These are phyloP conservation scores for Hypotaenidia philippensis DNA, from an alignment of 2,797 vertebrate species.

Conservation along the genomic window DNA sequence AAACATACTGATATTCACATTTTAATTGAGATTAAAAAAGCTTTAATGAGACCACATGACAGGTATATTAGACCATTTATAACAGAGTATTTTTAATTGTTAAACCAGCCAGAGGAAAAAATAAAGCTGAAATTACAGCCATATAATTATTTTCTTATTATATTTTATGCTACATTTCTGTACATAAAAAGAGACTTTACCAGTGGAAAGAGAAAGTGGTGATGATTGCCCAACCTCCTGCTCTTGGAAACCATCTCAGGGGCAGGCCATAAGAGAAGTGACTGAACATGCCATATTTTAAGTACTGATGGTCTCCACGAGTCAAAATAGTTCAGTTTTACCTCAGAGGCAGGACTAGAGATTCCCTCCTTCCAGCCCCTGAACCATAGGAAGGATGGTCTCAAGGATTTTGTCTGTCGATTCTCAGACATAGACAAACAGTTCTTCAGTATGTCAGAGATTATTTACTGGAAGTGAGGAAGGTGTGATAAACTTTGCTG, in stretches of 20 bases:
- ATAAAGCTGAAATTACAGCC: not conserved
- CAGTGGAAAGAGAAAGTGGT: not conserved
- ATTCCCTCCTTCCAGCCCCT: not conserved
- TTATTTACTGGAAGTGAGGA: not conserved
- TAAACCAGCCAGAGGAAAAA: not conserved
- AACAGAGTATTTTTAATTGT: not conserved
- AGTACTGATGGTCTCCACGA: not conserved
- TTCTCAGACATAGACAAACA: not conserved
- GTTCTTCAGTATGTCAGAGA: not conserved
- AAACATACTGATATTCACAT: not conserved
- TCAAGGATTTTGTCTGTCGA: not conserved
- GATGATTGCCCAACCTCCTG: rapidly evolving
- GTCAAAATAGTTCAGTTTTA: not conserved
- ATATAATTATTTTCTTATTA: not conserved
- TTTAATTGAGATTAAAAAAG: not conserved
- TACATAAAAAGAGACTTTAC: not conserved
- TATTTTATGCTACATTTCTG: not conserved
- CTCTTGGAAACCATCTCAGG: not conserved
- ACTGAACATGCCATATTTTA: not conserved
- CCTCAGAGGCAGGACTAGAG: not conserved
- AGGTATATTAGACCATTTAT: not conserved
- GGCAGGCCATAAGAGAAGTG: not conserved
- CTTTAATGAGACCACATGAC: not conserved
- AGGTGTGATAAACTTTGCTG: not conserved
- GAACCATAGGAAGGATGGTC: not conserved